Evolutionary conservation across 2,888 invertebrate genomes (phyloP).

Genomic region (Platycheirus albimanus): DNA sequence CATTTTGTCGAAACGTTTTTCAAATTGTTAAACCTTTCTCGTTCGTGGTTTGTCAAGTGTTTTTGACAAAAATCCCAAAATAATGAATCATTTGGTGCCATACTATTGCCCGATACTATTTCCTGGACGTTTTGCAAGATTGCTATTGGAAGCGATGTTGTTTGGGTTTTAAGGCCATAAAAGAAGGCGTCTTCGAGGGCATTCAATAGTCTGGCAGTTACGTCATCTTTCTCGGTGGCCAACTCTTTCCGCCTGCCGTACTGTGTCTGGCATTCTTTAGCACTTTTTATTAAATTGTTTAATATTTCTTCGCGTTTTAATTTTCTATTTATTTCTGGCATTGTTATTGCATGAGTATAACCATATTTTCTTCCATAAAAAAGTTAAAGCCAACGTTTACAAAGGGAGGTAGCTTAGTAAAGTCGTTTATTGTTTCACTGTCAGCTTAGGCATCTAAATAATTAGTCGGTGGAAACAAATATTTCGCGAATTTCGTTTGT

Average conservation of each 20-base stretch:
- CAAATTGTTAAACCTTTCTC: slow-evolving; percentile 91
- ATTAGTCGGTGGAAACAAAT: too few relatives aligned
- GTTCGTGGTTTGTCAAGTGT: slow-evolving; percentile 93
- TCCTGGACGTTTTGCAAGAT: slow-evolving; percentile 88
- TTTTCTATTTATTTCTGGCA: slow-evolving; percentile 48
- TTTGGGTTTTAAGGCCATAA: slow-evolving; percentile 89
- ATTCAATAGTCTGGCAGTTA: slow-evolving; percentile 85
- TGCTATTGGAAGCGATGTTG: slow-evolving; percentile 80
- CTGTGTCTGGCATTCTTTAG: slow-evolving; percentile 87
- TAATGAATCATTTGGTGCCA: slow-evolving; percentile 81
- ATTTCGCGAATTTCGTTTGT: too few relatives aligned
- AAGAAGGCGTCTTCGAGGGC: slow-evolving; percentile 90
- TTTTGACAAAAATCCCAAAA: slow-evolving; percentile 91
- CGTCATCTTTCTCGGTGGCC: slow-evolving; percentile 92
- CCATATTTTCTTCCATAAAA: not conserved
- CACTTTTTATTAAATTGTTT: slow-evolving; percentile 78
- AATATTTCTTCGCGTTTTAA: slow-evolving; percentile 78
- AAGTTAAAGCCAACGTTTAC: too few relatives aligned
- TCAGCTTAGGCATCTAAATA: too few relatives aligned
- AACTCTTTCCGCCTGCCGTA: slow-evolving; percentile 95
- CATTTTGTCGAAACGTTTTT: slow-evolving; percentile 87
- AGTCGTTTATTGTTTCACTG: too few relatives aligned
- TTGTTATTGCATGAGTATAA: not conserved
- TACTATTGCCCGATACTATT: slow-evolving; percentile 85
- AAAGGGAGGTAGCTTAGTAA: too few relatives aligned